Evolutionary conservation across 2,113 vertebrate species (phyloP).

Genomic region (Tetrax tetrax): DNA sequence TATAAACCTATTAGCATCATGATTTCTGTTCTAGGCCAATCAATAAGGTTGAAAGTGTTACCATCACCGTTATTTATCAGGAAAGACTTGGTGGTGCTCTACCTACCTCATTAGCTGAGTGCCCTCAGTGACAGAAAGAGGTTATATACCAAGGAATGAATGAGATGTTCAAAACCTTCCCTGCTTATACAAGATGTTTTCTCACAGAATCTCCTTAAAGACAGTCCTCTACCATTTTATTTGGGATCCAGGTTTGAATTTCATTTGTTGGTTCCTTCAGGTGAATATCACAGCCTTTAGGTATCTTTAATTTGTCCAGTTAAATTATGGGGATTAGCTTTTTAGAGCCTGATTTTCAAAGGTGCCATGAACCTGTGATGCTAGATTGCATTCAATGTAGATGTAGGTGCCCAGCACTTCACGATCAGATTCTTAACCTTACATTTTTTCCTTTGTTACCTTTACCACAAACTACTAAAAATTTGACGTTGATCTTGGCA

Average conservation of each 20-base stretch:
- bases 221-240: background rate
- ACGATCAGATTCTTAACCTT: background rate
- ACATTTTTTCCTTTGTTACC: background rate
- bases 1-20: background rate
- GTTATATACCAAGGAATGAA: slow-evolving; percentile 28
- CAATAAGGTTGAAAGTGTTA: background rate
- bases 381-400: background rate
- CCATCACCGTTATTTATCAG: slow-evolving; percentile 2
- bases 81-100: slow-evolving; percentile 34
- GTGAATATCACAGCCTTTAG: background rate
- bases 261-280: slow-evolving; percentile 35
- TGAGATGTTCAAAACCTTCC: background rate
- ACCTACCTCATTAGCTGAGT: slow-evolving; percentile 63
- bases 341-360: slow-evolving; percentile 56
- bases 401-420: background rate
- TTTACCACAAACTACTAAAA: background rate
- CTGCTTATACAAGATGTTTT: slow-evolving; percentile 9
- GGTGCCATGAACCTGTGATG: background rate
- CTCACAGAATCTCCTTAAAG: background rate
- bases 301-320: background rate
- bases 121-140: slow-evolving; percentile 38
- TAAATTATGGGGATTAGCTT: background rate
- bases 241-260: slow-evolving; percentile 16
- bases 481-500: background rate
- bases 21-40: background rate